These are phyloP conservation scores for Synaphobranchus kaupii DNA, from an alignment of 2,797 vertebrate species.

Conservation along the genomic window DNA sequence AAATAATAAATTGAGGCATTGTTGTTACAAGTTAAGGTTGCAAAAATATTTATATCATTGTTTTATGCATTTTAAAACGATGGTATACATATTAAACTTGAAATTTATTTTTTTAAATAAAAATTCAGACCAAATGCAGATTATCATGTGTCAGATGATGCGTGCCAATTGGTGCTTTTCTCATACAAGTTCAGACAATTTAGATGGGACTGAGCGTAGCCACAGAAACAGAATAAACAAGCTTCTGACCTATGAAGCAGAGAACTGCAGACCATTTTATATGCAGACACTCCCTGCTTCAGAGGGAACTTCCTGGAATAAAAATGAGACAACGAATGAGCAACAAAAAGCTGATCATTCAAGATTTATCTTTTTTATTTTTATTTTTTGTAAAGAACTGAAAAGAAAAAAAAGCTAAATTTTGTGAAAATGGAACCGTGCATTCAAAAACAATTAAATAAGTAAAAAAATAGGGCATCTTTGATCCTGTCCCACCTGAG, in stretches of 20 bases:
- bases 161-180: conserved; percentile 77
- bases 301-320: conserved; percentile 99
- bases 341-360: conserved; percentile 97
- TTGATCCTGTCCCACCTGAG: conserved; percentile 7
- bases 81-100: conserved; percentile 60
- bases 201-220: conserved; percentile 93
- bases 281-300: conserved; percentile 99
- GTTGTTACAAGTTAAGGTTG: not conserved
- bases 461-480: not conserved
- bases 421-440: conserved; percentile 56
- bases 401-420: conserved; percentile 23
- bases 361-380: conserved; percentile 61
- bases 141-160: conserved; percentile 66
- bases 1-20: no score
- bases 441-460: no score
- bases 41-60: no score
- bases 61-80: conserved; percentile 58
- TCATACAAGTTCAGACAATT: conserved; percentile 66
- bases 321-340: conserved; percentile 99
- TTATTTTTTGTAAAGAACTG: not conserved
- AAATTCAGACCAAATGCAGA: conserved; percentile 52
- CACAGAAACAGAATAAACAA: conserved; percentile 99
- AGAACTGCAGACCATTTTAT: conserved; percentile 99
- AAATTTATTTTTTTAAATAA: conserved; percentile 47
- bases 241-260: conserved; percentile 99